A percentile compares a stretch with the other conserved stretches of the same genome.
These are phyloP conservation scores for Clangula hyemalis DNA, from an alignment of 2,797 vertebrate genomes.

Conservation along the genomic window DNA sequence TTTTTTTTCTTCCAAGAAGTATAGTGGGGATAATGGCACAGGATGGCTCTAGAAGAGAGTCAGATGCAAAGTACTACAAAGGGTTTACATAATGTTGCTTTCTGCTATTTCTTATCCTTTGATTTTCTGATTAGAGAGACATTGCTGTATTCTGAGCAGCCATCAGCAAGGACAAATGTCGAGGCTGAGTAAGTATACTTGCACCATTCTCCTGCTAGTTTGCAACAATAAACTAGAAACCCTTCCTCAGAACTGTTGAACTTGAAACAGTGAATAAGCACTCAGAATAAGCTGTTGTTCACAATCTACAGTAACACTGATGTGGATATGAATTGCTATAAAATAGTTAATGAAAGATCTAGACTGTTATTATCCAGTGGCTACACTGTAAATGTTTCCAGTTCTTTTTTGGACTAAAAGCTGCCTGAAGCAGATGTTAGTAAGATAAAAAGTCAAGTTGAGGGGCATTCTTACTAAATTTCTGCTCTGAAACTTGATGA, in stretches of 20 bases:
- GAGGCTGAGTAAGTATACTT: constrained; percentile 72
- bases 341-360: rapidly evolving
- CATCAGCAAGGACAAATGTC: constrained; percentile 23
- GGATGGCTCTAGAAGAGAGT: background rate
- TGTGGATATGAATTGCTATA: background rate
- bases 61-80: background rate
- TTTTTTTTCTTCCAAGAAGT: background rate
- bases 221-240: background rate
- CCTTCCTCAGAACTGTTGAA: background rate
- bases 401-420: background rate
- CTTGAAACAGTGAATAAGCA: background rate
- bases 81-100: background rate
- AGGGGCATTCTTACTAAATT: background rate
- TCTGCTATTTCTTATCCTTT: constrained; percentile 1
- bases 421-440: background rate
- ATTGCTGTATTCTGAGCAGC: background rate
- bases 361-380: background rate
- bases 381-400: background rate
- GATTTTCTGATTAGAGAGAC: constrained; percentile 49
- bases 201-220: background rate
- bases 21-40: background rate
- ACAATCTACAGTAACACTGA: background rate
- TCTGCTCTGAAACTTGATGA: background rate
- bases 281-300: background rate
- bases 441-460: background rate